Evolutionary conservation across 2,888 invertebrate genomes (phyloP).

Genomic region (Chydorus sphaericus): DNA sequence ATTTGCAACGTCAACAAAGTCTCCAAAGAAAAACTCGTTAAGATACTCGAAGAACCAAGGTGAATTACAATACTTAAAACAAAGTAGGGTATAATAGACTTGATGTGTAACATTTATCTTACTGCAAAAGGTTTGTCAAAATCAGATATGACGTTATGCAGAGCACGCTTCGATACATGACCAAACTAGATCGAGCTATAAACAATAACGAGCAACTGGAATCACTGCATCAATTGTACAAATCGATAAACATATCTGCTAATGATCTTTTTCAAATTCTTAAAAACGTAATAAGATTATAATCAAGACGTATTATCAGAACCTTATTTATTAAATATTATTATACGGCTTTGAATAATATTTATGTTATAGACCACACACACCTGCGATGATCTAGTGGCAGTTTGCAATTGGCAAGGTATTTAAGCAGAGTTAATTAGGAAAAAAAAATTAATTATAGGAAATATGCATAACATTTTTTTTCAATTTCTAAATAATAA

Average conservation of each 20-base stretch:
- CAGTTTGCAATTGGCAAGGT: not conserved
- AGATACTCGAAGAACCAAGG: slow-evolving; percentile 17
- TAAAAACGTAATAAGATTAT: not conserved
- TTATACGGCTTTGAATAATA: too few relatives aligned
- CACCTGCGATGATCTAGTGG: not conserved
- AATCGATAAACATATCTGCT: not conserved
- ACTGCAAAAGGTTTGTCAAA: not conserved
- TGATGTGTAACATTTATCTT: not conserved
- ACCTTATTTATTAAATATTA: not conserved
- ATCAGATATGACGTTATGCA: not conserved
- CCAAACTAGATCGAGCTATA: not conserved
- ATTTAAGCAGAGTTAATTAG: too few relatives aligned
- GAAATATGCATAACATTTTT: too few relatives aligned
- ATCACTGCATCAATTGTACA: not conserved
- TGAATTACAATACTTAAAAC: not conserved
- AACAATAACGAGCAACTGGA: not conserved
- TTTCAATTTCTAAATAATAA: too few relatives aligned
- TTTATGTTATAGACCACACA: not conserved
- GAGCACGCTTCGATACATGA: not conserved
- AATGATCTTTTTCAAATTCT: not conserved
- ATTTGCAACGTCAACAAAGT: slow-evolving; percentile 74
- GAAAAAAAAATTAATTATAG: too few relatives aligned
- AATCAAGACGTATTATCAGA: too few relatives aligned
- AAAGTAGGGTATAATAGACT: not conserved
- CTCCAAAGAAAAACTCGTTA: slow-evolving; percentile 30